Percentiles rank a stretch among this genome's conserved stretches.
These are phyloP conservation scores for Hemiprocne comata DNA, from an alignment of 2,113 vertebrate species.

Conservation along the genomic window DNA sequence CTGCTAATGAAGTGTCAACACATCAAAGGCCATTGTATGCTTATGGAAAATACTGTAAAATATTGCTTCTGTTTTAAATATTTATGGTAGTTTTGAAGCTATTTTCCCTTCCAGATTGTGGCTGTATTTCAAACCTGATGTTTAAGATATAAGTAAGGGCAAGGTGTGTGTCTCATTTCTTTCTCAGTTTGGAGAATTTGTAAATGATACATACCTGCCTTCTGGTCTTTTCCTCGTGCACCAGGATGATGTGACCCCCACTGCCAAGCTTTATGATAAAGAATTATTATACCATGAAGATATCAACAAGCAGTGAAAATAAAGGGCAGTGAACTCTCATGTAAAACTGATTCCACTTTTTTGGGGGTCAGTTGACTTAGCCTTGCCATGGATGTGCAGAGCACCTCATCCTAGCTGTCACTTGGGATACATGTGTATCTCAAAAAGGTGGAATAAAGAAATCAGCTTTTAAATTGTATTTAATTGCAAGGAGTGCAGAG, in stretches of 20 bases:
- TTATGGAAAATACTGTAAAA: not conserved
- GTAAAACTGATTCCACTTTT: not conserved
- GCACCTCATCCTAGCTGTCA: not conserved
- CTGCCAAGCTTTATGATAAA: not conserved
- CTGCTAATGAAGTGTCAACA: not conserved
- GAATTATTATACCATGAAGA: not conserved
- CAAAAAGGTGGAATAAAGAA: no score
- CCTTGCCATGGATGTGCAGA: not conserved
- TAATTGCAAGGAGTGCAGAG: no score
- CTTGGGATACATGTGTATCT: not conserved
- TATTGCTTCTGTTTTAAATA: conserved; percentile 21
- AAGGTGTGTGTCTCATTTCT: not conserved
- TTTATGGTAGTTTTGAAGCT: not conserved
- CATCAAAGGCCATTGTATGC: not conserved
- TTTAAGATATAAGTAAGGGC: not conserved
- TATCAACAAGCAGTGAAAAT: not conserved
- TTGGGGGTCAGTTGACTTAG: not conserved
- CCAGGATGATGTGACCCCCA: not conserved
- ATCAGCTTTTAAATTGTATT: no score
- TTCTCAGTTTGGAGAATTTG: not conserved
- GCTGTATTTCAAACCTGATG: not conserved
- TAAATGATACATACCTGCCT: no score
- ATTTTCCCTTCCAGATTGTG: not conserved
- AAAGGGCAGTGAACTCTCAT: not conserved
- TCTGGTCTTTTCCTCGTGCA: not conserved